Conservation (phyloP, 1,140 invertebrate genomes). For the Helicorthomorpha holstii region DNA sequence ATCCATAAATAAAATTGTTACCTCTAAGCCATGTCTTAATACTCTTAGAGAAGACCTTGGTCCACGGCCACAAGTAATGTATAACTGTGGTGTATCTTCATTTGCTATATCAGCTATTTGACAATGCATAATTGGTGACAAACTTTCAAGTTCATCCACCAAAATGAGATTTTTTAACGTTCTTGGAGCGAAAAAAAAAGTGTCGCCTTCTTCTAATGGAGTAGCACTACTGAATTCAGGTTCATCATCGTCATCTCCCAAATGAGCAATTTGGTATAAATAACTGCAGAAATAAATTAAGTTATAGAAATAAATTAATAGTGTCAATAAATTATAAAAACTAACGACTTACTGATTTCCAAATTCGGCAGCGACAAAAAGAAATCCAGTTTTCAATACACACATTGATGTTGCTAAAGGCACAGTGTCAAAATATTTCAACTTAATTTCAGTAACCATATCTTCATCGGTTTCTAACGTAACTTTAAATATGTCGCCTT, state of each 20-base stretch:
- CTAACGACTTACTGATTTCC: constrained; percentile 78
- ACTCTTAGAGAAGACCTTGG: constrained; percentile 83
- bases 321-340: not conserved
- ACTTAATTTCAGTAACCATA: constrained; percentile 94
- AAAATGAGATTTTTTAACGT: constrained; percentile 86
- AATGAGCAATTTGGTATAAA: constrained; percentile 94
- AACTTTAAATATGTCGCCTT: constrained; percentile 96
- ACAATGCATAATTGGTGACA: constrained; percentile 80
- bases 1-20: constrained; percentile 10
- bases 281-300: constrained; percentile 44
- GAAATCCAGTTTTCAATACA: constrained; percentile 94
- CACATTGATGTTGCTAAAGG: constrained; percentile 91
- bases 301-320: not conserved
- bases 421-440: constrained; percentile 99
- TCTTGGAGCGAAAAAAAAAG: constrained; percentile 95
- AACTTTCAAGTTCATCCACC: constrained; percentile 94
- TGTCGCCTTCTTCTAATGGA: constrained; percentile 96
- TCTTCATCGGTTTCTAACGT: constrained; percentile 96
- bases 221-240: constrained; percentile 97
- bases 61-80: constrained; percentile 87
- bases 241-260: constrained; percentile 98
- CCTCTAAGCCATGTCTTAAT: constrained; percentile 87
- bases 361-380: constrained; percentile 98
- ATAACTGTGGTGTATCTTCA: constrained; percentile 97
- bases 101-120: constrained; percentile 66